Evolutionary conservation across 1,140 invertebrate species (phyloP), one percentile per base, ranked within the genome.

Genomic region (Popillia japonica): DNA sequence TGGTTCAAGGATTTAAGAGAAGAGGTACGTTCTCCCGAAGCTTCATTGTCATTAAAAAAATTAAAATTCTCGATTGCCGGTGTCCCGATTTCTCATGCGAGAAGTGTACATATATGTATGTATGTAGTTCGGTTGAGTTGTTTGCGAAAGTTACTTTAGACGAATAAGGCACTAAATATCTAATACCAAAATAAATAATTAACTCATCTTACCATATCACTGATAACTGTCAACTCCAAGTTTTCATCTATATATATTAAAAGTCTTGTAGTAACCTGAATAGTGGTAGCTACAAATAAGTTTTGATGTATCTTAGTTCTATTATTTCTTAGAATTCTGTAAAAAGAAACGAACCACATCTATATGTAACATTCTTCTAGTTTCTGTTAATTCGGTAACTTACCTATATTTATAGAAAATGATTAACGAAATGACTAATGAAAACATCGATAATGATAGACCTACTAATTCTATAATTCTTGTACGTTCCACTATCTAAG

Each of bases 291-390:
- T 2, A 95, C 89, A 85, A 97, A 97, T 23, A 98, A 88, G 83
- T 96, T 95, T 84, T 94, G 94, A 85, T 98, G 96, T 76, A 98
- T 96, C 76, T 93, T 90, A 3, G 96, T 98, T 76, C 96, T 90
- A 83, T 95, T 95, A 82, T 97, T 97, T 78, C 93, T 90, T 40
- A 98, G 86, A 61, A 92, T 93, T 81, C 95, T 96, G 87, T n/a
- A 86, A 86, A 79, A n/a, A 17, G 3, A 7, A 42, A 41, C 9
- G 34, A 0, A 8, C 3, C 27, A n/a, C n/a, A 68, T 75, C 27
- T 34, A 1, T 2, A 34, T 34, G 4, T 34, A 34, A 34, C 2
- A 34, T 34, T 34, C 27, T 34, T 34, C 27, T 34, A 34, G 4
- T 2, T 34, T 34, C 27, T 34, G 27, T 34, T 1, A 34, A 4